A percentile compares a stretch with the other conserved stretches of the same genome.
Conservation (phyloP, 2,888 invertebrate species). For the Pelosia muscerda region DNA sequence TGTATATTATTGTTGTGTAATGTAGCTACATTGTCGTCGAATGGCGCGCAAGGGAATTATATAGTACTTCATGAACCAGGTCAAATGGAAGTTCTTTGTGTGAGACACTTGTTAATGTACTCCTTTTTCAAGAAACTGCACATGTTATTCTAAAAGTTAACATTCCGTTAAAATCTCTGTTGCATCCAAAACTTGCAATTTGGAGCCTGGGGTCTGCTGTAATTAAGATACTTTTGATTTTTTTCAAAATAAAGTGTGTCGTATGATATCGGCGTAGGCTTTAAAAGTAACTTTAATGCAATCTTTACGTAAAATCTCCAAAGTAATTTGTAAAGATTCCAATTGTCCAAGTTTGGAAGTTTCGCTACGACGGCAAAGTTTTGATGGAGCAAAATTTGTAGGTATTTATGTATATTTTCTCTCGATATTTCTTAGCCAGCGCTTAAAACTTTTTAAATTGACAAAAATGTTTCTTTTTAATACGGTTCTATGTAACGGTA, state of each 20-base stretch:
- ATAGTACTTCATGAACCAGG: slow-evolving; percentile 30
- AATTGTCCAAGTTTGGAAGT: neutral
- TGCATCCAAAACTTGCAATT: neutral
- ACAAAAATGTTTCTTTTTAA: neutral
- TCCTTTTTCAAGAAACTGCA: neutral
- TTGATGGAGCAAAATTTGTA: neutral
- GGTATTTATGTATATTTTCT: neutral
- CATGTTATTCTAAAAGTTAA: neutral
- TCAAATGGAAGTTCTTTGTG: slow-evolving; percentile 30
- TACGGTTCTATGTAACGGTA: neutral
- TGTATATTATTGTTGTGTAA: neutral
- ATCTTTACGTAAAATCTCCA: neutral
- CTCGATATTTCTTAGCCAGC: neutral
- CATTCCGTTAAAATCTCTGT: neutral
- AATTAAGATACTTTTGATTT: too few species aligned
- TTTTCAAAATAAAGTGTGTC: too few species aligned
- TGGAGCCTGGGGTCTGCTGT: neutral
- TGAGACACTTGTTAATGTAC: neutral
- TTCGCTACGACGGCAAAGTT: neutral
- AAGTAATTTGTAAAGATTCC: neutral
- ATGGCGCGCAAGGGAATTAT: slow-evolving; percentile 21
- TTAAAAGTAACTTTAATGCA: neutral
- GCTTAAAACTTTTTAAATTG: neutral
- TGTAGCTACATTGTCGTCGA: slow-evolving; percentile 7
- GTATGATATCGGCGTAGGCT: too few species aligned